Evolutionary conservation across 2,113 vertebrate species (phyloP).

Genomic region (Platycercus adscitus): DNA sequence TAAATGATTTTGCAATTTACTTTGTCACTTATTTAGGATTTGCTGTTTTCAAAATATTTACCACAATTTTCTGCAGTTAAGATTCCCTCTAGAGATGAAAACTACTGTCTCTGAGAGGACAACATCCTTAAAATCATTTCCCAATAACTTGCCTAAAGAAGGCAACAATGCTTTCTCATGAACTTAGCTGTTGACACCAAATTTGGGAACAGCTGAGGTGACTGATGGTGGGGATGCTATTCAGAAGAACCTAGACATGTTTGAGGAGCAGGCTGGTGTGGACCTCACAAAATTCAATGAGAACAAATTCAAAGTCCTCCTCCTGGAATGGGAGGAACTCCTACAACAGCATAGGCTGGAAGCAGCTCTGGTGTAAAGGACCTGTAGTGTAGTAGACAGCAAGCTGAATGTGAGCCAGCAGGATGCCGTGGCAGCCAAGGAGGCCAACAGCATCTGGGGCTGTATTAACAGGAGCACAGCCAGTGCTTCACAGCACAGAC

Average conservation of each 20-base stretch:
- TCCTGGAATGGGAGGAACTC: background rate
- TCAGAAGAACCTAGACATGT: background rate
- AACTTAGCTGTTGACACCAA: background rate
- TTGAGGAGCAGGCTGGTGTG: background rate
- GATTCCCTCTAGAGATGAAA: background rate
- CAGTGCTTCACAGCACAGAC: background rate
- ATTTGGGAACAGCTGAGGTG: background rate
- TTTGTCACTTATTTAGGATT: background rate
- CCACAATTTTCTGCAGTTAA: background rate
- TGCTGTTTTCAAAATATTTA: background rate
- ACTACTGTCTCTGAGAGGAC: background rate
- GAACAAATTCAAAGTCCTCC: background rate
- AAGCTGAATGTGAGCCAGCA: background rate
- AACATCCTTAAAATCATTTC: background rate
- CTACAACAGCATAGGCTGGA: background rate
- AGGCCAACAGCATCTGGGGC: background rate
- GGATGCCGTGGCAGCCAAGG: background rate
- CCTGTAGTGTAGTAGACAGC: background rate
- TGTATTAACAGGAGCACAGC: background rate
- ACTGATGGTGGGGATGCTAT: background rate
- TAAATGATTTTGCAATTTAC: background rate
- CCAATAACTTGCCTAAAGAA: background rate
- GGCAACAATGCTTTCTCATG: background rate
- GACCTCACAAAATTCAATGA: background rate
- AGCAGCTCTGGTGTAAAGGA: background rate